Conservation (phyloP, 2,113 vertebrate genomes). For the Toxotes jaculatrix region DNA sequence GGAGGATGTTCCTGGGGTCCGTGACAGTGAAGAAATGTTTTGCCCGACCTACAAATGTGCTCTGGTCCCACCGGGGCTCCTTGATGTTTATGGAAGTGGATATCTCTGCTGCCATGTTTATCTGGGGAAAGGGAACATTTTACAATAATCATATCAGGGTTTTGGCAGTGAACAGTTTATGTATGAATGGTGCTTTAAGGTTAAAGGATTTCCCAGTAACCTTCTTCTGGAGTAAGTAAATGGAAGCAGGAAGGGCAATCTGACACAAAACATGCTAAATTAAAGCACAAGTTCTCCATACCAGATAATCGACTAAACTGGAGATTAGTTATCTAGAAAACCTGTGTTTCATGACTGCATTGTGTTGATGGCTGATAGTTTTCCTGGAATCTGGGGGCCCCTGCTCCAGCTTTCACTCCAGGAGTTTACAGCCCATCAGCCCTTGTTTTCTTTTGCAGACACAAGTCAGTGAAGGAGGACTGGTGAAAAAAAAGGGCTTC, state of each 20-base stretch:
- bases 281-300: not conserved
- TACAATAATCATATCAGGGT: not conserved
- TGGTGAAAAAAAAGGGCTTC: constrained; percentile 41
- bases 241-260: not conserved
- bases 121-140: constrained; percentile 55
- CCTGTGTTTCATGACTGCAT: not conserved
- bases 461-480: constrained; percentile 36
- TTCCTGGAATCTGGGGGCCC: constrained; percentile 4
- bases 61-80: constrained; percentile 98
- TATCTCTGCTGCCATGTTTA: constrained; percentile 91
- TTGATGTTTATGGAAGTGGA: constrained; percentile 94
- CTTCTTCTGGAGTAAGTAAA: not conserved
- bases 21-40: constrained; percentile 99
- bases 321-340: not conserved
- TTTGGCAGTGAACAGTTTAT: not conserved
- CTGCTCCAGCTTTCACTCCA: not conserved
- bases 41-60: constrained; percentile 93
- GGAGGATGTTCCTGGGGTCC: constrained; percentile 94
- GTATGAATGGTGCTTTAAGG: not conserved
- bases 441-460: constrained; percentile 10
- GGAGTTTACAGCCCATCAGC: not conserved
- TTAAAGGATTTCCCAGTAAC: not conserved
- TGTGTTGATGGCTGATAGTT: not conserved
- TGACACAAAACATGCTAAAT: not conserved
- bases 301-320: not conserved